phyloP scores from a whole-genome alignment of 1,140 invertebrate genomes.

The Trichonephila inaurata region DNA sequence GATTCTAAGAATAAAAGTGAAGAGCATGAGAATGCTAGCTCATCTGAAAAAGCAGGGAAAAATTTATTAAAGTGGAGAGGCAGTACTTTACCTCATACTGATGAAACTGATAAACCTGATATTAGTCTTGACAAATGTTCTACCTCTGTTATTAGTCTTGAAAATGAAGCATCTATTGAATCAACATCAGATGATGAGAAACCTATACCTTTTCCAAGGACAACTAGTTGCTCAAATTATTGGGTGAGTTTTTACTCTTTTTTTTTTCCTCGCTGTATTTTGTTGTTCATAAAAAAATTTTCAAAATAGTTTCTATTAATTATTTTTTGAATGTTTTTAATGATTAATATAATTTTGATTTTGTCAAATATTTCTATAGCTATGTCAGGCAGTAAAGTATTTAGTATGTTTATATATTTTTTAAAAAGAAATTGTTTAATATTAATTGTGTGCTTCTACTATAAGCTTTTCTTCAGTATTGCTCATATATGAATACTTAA shows the following conservation, averaged over 20 bases:
- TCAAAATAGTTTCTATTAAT: background rate
- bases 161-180: background rate
- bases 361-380: no score
- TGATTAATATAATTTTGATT: no score
- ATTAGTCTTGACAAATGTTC: background rate
- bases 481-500: no score
- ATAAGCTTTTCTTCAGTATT: no score
- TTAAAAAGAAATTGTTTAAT: no score
- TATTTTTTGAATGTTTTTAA: background rate
- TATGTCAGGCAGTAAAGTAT: no score
- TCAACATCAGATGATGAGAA: conserved; percentile 58
- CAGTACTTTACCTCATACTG: conserved; percentile 62
- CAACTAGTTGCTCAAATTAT: conserved; percentile 56
- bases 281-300: no score
- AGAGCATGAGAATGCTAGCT: background rate
- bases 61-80: conserved; percentile 75
- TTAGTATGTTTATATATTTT: no score
- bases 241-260: conserved; percentile 38
- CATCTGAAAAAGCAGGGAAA: conserved; percentile 47
- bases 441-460: no score
- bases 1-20: conserved; percentile 56
- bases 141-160: background rate
- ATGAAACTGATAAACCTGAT: conserved; percentile 24
- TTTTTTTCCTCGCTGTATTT: background rate
- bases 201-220: conserved; percentile 60